Evolutionary conservation across 2,888 invertebrate species (phyloP), one percentile per base, ranked within the genome.

Genomic region (Anticlea derivata): DNA sequence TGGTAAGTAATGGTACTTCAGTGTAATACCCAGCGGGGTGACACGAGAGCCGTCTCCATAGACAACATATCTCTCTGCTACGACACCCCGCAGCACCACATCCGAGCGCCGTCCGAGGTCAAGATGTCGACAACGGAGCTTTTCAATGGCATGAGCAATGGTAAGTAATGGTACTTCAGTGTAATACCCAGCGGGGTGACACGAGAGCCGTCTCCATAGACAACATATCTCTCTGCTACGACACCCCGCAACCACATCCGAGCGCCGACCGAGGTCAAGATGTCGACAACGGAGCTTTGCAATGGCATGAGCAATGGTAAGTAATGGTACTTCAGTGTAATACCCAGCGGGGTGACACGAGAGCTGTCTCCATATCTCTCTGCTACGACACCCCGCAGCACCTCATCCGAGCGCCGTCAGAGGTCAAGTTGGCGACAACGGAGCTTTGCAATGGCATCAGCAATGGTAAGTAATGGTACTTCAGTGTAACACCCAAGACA

Each of bases 161-260:
- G 45, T 49, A 23, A 40, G 37, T n/a, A 17, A 17, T 17, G 17
- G 4, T 17, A 17, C 17, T 3, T n/a, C n/a, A n/a, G n/a, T n/a
- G n/a, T n/a, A n/a, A n/a, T n/a, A n/a, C 82, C 86, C 7, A 66
- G 75, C 61, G 85, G 83, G 12, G 73, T 83, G 0, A 85, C 90
- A 70, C 89, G 93, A 38, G 93, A n/a, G n/a, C 93, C 34, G 92
- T 93, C 43, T 93, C 93, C 68, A 93, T 93, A 55, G 93, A 93
- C 80, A 93, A 93, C 74, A 93, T 93, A 48, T 89, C 92, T 10
- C 77, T 91, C 33, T 90, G 90, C 66, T 90, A 87, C 70, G 90
- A 91, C 57, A 72, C 83, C 40, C 77, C 78, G 30, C 74, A 78
- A 78, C 46, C 84, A 81, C 0, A 63, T 68, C 56, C 70, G 88